phyloP scores from a whole-genome alignment of 1,140 invertebrate genomes.

The Temnothorax curvispinosus region DNA sequence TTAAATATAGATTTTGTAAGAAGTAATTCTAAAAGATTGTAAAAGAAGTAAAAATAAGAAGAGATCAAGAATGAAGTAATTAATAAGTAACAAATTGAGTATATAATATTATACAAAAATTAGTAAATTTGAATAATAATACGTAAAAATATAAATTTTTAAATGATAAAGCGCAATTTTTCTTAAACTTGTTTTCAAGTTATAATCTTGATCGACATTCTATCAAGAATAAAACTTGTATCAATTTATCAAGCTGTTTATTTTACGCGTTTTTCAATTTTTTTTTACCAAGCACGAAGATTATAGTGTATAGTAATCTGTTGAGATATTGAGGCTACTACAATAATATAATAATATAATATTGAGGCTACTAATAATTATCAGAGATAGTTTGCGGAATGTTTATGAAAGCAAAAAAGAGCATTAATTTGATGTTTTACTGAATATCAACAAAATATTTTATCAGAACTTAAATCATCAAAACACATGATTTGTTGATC shows the following conservation, averaged over 20 bases:
- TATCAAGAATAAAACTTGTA: neutral
- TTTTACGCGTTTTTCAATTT: neutral
- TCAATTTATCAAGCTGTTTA: neutral
- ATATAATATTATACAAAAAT: neutral
- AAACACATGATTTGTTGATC: neutral
- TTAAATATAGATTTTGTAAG: neutral
- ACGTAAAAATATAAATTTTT: neutral
- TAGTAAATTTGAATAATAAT: neutral
- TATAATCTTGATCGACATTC: neutral
- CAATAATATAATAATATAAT: neutral
- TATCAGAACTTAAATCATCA: neutral
- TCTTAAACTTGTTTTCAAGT: neutral
- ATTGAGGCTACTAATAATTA: neutral
- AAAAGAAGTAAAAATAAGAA: neutral
- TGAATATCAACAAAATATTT: slow-evolving; percentile 3
- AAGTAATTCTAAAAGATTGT: neutral
- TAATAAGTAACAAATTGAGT: neutral
- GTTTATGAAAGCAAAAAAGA: neutral
- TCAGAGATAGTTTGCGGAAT: neutral
- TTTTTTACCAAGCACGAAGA: neutral
- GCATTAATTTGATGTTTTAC: neutral
- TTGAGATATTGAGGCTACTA: neutral
- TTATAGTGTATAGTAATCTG: neutral
- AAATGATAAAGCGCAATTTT: neutral
- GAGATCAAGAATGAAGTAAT: neutral